phyloP scores from a whole-genome alignment of 2,888 invertebrate species.

The Notocelia uddmanniana region DNA sequence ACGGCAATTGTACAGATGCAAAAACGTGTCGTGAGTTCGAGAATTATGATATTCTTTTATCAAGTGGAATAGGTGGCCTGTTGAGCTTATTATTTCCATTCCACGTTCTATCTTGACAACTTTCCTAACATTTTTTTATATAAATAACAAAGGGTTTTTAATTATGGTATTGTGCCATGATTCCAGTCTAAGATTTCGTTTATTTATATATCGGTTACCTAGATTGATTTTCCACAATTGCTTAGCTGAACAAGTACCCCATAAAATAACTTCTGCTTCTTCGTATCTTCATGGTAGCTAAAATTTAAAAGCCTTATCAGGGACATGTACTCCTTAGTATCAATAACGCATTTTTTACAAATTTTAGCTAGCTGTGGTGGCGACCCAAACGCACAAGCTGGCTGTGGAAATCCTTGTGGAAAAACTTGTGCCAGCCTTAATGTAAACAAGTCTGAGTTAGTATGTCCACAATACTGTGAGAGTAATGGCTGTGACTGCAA shows the following conservation, averaged over 20 bases:
- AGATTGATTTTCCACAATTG: not conserved
- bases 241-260: not conserved
- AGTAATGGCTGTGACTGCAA: conserved; percentile 40
- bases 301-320: too few species aligned
- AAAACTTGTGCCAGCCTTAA: conserved; percentile 21
- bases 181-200: too few species aligned
- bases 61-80: not conserved
- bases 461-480: conserved; percentile 27
- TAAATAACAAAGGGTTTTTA: too few species aligned
- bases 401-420: conserved; percentile 38
- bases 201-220: not conserved
- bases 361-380: conserved; percentile 30
- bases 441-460: conserved; percentile 26
- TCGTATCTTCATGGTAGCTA: too few species aligned
- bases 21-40: conserved; percentile 23
- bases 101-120: too few species aligned
- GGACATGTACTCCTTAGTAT: too few species aligned
- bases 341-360: not conserved
- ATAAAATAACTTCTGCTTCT: too few species aligned
- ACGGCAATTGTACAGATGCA: conserved; percentile 13
- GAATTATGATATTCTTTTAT: not conserved
- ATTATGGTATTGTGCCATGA: too few species aligned
- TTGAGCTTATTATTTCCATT: not conserved
- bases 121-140: too few species aligned
- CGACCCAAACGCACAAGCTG: conserved; percentile 29